Evolutionary conservation across 1,140 invertebrate genomes (phyloP), one percentile per base, ranked within the genome.

Genomic region (Pararge aegeria): DNA sequence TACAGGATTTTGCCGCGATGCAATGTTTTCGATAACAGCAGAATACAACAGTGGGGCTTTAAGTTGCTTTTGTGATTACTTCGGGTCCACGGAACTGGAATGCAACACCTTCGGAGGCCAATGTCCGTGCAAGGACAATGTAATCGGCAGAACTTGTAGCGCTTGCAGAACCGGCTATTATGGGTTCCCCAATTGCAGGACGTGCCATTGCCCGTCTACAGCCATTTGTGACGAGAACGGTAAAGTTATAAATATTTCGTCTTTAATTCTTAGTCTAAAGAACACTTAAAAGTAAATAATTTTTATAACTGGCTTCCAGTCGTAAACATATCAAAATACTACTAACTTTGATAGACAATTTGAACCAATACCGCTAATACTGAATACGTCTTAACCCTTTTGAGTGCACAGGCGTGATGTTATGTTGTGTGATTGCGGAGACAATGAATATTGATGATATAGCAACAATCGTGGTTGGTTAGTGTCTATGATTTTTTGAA

Each of bases 31-130:
- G 0, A 90, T 99, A 40, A 98, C 98, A 0, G 92, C 97, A 0
- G 96, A 98, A 50, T 99, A 98, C 80, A 99, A 99, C 80, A 96
- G 96, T 61, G 97, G 97, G 1, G 97, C 98, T 0, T 70, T 98
- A 5, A 91, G 93, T 0, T 99, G 98, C 78, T 91, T 95, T 24
- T 99, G 98, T 81, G 94, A 99, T 78, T 94, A 94, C 70, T 94
- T 95, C 50, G 98, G 98, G 0, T 97, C 97, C 0, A 92, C 92
- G 0, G 97, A 95, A 73, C 97, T 98, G 73, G 94, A 96, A 61
- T 98, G 97, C 73, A 94, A 96, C 46, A 92, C 94, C 29, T 98
- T 98, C 80, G 98, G 98, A 0, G 99, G 99, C 0, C 98, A 99
- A 78, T 99, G 99, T 83, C 93, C 94, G 0, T 99, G 99, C 81